These are phyloP conservation scores for Zonotrichia albicollis DNA, from an alignment of 2,797 vertebrate species.

Conservation along the genomic window DNA sequence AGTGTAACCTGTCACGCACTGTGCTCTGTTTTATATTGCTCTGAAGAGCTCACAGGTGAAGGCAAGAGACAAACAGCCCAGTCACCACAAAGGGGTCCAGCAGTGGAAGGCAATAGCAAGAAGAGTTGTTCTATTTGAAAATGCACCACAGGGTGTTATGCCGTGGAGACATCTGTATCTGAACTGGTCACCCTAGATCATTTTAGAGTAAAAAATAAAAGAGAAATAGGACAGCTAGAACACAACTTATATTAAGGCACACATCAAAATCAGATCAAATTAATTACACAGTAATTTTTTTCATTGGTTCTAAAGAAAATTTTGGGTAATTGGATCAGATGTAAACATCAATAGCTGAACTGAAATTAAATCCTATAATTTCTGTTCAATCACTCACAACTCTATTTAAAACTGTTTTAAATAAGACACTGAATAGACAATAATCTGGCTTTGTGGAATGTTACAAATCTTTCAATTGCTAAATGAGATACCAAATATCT, in stretches of 20 bases:
- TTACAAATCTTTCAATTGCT: neutral
- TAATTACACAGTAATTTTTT: neutral
- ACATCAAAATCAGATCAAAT: neutral
- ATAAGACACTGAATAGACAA: neutral
- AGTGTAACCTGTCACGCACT: neutral
- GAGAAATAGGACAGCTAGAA: neutral
- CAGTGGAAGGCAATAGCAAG: neutral
- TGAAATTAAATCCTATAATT: neutral
- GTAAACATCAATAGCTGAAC: neutral
- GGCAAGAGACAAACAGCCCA: neutral
- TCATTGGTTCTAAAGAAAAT: neutral
- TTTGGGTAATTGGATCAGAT: neutral
- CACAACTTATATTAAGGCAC: neutral
- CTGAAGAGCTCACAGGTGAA: neutral
- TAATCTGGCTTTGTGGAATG: neutral
- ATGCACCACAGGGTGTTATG: neutral
- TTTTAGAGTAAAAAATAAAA: neutral
- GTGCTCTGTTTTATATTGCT: neutral
- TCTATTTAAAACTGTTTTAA: neutral
- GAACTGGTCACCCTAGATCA: neutral
- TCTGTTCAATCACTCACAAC: neutral
- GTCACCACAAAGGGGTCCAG: neutral
- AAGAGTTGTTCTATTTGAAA: neutral
- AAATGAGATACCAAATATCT: neutral
- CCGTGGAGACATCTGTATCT: neutral